Evolutionary conservation across 2,888 invertebrate species (phyloP), one percentile per base, ranked within the genome.

Genomic region (Macrostomum cliftonense): DNA sequence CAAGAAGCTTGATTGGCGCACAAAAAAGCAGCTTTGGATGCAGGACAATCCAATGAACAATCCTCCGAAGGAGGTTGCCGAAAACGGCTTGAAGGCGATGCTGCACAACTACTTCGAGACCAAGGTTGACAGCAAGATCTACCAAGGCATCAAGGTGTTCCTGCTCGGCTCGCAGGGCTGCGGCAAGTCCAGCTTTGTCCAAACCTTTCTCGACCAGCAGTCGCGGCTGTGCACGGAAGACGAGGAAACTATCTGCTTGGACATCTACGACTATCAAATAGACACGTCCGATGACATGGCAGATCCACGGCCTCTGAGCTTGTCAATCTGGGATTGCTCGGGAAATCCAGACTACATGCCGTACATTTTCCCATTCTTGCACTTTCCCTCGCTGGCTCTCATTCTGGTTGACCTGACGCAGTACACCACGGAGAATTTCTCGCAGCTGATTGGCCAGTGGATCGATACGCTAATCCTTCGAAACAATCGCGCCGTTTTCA

Each of bases 391-490:
- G 5, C 57, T 66, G 20, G 57, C 62, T 14, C 51, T 65, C 39
- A 53, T 67, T 40, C 63, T 62, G 12, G 67, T 67, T 54, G 61
- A 63, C 54, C 58, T 65, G 59, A 52, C 60, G n/a, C 57, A 58
- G 4, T 50, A 65, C 55, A 54, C 49, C 2, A 50, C 56, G 2
- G 57, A 58, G 13, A 44, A 52, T 12, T 68, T 68, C 52, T 51
- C 61, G 5, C 56, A 61, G 16, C 51, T 58, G 53, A 58, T 68
- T 14, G 64, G 63, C 5, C 56, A 57, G 1, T 68, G 67, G 67
- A 57, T 68, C 42, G 63, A 67, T 50, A 64, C 63, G 61, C 59
- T 68, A 58, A 59, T 67, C 7, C 61, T 60, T 46, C 61, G 59
- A 20, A 66, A 67, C 52, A 61, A 63, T 44, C 51, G 65, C 1